Base-by-base conservation (phyloP, 2,888 invertebrate genomes). In the Dermolepida albohirtum region DNA sequence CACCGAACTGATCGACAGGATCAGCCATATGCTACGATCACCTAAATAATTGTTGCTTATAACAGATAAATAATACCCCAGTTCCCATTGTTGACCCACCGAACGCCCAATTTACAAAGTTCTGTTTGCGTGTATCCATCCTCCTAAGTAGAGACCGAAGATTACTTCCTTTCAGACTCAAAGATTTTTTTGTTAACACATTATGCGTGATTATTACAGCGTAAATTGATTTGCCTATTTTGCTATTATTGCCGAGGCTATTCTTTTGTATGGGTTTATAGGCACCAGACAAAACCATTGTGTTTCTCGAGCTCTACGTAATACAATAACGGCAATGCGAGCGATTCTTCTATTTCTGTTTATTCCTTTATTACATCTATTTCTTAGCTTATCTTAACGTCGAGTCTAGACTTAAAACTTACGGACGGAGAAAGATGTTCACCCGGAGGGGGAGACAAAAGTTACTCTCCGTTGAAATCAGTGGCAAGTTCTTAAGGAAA, bases 221-320 rank as follows among this genome's bases (percentile, higher is more conserved):
- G 74, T 75, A 74, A 75, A 75, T 71, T 75, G 74, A 75, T 75
- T 75, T 74, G 73, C 72, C 70, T 71, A 74, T 75, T 74, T 73
- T 74, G 71, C 73, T 68, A 72, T 74, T 70, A 70, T 66, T 64
- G 66, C 68, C 63, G 68, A 34, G 34, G 34, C 34, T 7, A 34
- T 34, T 34, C 34, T 34, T 34, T 34, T 34, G 34, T 34, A 34
- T 34, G 34, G 34, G 34, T 34, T 34, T 34, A 34, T 34, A 34
- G 34, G 34, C 34, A 34, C 34, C 34, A 34, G 6, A 34, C 34
- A 34, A 34, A 34, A 34, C 34, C 34, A 34, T 34, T 34, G 34
- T 34, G 6, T 34, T 34, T 34, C 6, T 34, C 34, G 34, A 34
- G 10, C 34, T 34, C 34, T 34, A 7, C 34, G 34, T 34, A 34